These are phyloP conservation scores for Trachymyrmex cornetzi DNA, from an alignment of 1,140 invertebrate genomes.

Conservation along the genomic window DNA sequence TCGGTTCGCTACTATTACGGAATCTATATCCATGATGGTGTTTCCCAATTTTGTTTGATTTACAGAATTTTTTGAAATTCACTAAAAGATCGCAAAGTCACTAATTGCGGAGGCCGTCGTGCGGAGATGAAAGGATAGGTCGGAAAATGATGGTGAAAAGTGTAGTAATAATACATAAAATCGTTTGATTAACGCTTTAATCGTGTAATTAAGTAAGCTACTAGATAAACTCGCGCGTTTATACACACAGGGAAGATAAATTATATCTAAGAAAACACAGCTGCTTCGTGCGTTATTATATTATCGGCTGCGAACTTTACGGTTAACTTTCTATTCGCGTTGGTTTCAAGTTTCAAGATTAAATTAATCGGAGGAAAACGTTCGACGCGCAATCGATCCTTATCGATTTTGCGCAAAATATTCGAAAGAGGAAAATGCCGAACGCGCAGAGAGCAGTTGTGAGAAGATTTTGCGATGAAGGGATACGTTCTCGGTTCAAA, in stretches of 20 bases:
- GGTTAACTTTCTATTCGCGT: slow-evolving; percentile 7
- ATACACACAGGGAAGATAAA: slow-evolving; percentile 13
- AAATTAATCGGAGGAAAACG: background rate
- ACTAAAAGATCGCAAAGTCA: background rate
- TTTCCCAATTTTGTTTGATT: slow-evolving; percentile 32
- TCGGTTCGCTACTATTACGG: slow-evolving; percentile 13
- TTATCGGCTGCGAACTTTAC: slow-evolving; percentile 8
- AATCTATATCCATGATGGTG: slow-evolving; percentile 23
- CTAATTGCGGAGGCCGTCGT: background rate
- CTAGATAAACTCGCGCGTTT: slow-evolving; percentile 8
- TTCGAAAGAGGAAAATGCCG: background rate
- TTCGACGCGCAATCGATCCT: background rate
- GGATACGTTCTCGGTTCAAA: background rate
- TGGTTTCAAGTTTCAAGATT: background rate
- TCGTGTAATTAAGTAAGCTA: slow-evolving; percentile 34
- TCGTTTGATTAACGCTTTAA: slow-evolving; percentile 20
- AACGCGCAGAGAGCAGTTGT: background rate
- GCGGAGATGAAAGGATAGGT: background rate
- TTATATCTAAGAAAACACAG: slow-evolving; percentile 17
- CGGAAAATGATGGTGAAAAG: background rate
- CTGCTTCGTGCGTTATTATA: background rate
- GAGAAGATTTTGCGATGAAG: background rate
- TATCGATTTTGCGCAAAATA: background rate
- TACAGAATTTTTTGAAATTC: background rate
- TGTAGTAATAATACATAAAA: slow-evolving; percentile 13